Evolutionary conservation across 2,797 vertebrate species (phyloP), one percentile per base, ranked within the genome.

Genomic region (Staurois parvus): DNA sequence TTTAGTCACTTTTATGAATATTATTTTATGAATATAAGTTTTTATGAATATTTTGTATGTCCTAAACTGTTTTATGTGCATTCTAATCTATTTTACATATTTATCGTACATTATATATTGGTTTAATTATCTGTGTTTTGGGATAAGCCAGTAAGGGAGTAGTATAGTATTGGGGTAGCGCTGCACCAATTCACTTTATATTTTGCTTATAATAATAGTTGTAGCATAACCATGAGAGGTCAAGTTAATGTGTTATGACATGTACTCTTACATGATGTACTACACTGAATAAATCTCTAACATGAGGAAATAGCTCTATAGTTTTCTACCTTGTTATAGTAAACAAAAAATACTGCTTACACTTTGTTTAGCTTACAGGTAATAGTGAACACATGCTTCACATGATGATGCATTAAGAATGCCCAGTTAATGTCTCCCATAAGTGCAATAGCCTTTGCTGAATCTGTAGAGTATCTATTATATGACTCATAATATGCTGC

Each of bases 341-440:
- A 30, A 1, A 6, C 72, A 73, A 62, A 72, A 72, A 56, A 52
- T 37, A 81, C 11, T 34, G 68, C 59, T 72, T 28, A 30, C 17
- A 34, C 34, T 81, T 81, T 72, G 68, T 81, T 81, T 73, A 72
- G 52, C 69, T 29, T 81, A 73, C 73, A 73, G 48, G 26, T 40
- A 21, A 81, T 72, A 81, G 69, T 62, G 64, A 81, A 81, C 72
- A 64, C 32, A 72, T 28, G 56, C 34, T 72, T 45, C 52, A 72
- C 79, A 81, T 81, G 79, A 68, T 81, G 79, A 81, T 81, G 79
- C 79, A 81, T 81, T 81, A 81, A 64, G 79, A 62, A 81, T 81
- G 79, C 69, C 69, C 79, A 72, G 69, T 72, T 62, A 81, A 73
- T 81, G 69, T 72, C 30, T 81, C 79, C 52, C 69, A 73, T 21